phyloP scores from a whole-genome alignment of 2,888 invertebrate species.

The Archips crataeganus region DNA sequence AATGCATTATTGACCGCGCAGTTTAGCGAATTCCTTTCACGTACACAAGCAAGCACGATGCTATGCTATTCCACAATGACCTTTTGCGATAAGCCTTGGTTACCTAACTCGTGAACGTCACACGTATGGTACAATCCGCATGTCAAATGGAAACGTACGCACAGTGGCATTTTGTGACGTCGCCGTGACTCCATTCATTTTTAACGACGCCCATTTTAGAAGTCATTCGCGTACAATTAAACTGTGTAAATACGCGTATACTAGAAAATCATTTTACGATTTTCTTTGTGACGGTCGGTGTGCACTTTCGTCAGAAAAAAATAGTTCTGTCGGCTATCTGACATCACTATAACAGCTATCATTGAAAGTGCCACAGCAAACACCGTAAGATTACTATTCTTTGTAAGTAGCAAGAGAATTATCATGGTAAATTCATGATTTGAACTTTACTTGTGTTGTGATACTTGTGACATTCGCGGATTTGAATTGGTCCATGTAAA shows the following conservation, averaged over 20 bases:
- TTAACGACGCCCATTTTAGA: background rate
- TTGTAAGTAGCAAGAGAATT: too few relatives aligned
- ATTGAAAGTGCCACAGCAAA: too few relatives aligned
- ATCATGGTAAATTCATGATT: too few relatives aligned
- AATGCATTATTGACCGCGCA: background rate
- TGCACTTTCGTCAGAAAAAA: too few relatives aligned
- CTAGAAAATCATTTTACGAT: too few relatives aligned
- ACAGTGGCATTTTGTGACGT: conserved; percentile 7
- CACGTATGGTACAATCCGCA: background rate
- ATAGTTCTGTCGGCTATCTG: too few relatives aligned
- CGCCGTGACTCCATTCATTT: conserved; percentile 2
- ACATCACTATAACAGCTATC: too few relatives aligned
- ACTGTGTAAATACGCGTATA: background rate
- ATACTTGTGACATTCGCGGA: background rate
- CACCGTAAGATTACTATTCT: too few relatives aligned
- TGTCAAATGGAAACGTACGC: conserved; percentile 24
- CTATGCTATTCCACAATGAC: conserved; percentile 21
- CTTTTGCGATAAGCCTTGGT: conserved; percentile 19
- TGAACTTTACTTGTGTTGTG: too few relatives aligned
- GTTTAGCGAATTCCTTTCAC: conserved; percentile 2
- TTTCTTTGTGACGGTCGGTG: too few relatives aligned
- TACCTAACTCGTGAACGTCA: conserved; percentile 30
- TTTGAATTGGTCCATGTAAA: background rate
- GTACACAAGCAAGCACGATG: background rate
- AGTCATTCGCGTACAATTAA: background rate